phyloP scores from a whole-genome alignment of 2,113 vertebrate species.

The Melanerpes formicivorus region DNA sequence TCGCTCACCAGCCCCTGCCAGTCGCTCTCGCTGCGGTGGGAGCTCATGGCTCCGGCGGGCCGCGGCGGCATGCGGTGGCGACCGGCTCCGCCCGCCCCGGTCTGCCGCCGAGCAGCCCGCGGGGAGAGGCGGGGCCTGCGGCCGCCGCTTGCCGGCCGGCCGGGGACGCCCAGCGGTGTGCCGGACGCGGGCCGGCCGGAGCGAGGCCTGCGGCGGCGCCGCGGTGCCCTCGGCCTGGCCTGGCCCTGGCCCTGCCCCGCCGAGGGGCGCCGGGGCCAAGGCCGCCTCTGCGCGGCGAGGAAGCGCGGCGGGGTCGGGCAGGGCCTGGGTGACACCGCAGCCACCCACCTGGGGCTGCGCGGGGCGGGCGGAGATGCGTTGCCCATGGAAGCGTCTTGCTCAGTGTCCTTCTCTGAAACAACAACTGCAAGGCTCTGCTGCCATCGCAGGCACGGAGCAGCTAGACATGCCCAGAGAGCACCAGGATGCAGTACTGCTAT shows the following conservation, averaged over 20 bases:
- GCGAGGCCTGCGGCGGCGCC: not conserved
- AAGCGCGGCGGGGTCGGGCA: not conserved
- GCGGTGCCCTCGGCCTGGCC: not conserved
- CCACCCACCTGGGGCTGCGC: not conserved
- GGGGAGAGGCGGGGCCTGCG: slow-evolving; percentile 41
- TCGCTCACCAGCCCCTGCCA: slow-evolving; percentile 92
- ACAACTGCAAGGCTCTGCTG: not conserved
- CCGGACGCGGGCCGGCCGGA: not conserved
- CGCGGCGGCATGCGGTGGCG: not conserved
- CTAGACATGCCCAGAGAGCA: fast-evolving
- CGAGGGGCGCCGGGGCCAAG: fast-evolving
- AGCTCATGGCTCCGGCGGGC: slow-evolving; percentile 75
- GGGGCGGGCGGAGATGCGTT: fast-evolving
- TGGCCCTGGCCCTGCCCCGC: not conserved
- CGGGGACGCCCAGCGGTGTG: not conserved
- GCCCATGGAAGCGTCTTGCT: not conserved
- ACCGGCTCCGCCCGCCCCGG: not conserved
- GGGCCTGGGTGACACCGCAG: not conserved
- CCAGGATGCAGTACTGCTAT: too few species aligned
- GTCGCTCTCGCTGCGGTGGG: slow-evolving; percentile 86
- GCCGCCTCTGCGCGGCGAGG: not conserved
- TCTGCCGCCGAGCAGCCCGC: not conserved
- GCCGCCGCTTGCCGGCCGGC: not conserved
- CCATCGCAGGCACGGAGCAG: not conserved
- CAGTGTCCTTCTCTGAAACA: not conserved